Conservation (phyloP, 2,797 vertebrate species). For the Psittacula echo region DNA sequence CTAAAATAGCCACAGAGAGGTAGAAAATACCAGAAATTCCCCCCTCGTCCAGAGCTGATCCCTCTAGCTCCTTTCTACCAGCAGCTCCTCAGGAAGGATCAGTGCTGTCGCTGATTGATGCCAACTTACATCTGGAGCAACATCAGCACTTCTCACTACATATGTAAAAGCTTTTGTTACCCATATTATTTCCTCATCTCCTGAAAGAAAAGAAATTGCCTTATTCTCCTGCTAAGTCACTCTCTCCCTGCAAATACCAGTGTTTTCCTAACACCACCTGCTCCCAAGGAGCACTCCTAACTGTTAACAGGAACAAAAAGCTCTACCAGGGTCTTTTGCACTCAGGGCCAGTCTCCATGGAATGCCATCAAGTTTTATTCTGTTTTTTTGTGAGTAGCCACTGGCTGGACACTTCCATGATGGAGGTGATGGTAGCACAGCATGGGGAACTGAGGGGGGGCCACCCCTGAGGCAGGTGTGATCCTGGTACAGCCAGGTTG, state of each 20-base stretch:
- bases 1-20: background rate
- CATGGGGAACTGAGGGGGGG: background rate
- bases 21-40: background rate
- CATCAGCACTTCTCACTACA: rapidly evolving
- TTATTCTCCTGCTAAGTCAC: background rate
- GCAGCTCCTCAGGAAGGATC: background rate
- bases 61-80: background rate
- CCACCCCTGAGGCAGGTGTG: background rate
- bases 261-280: background rate
- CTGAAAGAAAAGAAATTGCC: background rate
- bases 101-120: background rate
- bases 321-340: background rate
- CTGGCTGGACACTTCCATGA: background rate
- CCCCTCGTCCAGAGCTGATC: background rate
- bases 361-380: background rate
- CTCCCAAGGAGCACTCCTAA: background rate
- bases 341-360: background rate
- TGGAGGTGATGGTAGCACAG: background rate
- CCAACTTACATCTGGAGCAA: background rate
- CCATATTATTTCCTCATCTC: background rate
- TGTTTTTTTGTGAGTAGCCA: background rate
- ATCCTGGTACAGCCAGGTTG: background rate
- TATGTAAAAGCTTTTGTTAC: background rate
- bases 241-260: background rate
- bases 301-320: background rate